phyloP scores from a whole-genome alignment of 2,888 invertebrate genomes.

The Lampropteryx suffumata region DNA sequence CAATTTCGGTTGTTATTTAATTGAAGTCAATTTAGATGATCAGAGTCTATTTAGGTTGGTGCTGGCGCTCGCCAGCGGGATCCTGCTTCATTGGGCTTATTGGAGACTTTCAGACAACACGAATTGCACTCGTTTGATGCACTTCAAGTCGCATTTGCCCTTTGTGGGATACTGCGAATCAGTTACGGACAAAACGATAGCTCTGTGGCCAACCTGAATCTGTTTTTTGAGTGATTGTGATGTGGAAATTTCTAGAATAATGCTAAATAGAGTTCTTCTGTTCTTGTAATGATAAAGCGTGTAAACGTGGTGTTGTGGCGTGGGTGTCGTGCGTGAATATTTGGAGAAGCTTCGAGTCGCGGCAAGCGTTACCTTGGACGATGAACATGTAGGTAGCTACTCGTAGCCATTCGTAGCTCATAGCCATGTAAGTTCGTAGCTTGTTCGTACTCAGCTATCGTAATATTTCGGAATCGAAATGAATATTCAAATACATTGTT shows the following conservation, averaged over 20 bases:
- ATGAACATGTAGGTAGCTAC: constrained; percentile 13
- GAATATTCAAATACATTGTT: constrained; percentile 19
- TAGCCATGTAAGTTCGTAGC: constrained; percentile 23
- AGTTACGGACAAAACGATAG: constrained; percentile 43
- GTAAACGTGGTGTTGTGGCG: constrained; percentile 30
- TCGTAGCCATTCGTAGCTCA: constrained; percentile 3
- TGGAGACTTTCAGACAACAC: constrained; percentile 83
- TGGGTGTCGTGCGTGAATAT: constrained; percentile 33
- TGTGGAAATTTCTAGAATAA: constrained; percentile 8
- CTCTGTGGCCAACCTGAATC: neutral
- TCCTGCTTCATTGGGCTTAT: constrained; percentile 83
- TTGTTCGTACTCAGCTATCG: neutral
- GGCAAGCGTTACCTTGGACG: constrained; percentile 14
- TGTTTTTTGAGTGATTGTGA: constrained; percentile 18
- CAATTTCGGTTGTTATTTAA: constrained; percentile 84
- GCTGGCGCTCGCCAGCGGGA: constrained; percentile 81
- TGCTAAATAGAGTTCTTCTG: constrained; percentile 11
- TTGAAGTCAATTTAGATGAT: constrained; percentile 84
- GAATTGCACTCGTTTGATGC: constrained; percentile 81
- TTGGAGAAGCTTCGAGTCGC: constrained; percentile 29
- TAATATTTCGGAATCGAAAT: constrained; percentile 7
- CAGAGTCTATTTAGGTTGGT: constrained; percentile 84
- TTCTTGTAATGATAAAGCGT: constrained; percentile 26
- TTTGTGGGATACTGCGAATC: constrained; percentile 47
- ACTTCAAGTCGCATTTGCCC: constrained; percentile 72